A percentile compares a stretch with the other conserved stretches of the same genome.
Evolutionary conservation across 2,888 invertebrate genomes (phyloP).

Genomic region (Drosophila kanekoi): DNA sequence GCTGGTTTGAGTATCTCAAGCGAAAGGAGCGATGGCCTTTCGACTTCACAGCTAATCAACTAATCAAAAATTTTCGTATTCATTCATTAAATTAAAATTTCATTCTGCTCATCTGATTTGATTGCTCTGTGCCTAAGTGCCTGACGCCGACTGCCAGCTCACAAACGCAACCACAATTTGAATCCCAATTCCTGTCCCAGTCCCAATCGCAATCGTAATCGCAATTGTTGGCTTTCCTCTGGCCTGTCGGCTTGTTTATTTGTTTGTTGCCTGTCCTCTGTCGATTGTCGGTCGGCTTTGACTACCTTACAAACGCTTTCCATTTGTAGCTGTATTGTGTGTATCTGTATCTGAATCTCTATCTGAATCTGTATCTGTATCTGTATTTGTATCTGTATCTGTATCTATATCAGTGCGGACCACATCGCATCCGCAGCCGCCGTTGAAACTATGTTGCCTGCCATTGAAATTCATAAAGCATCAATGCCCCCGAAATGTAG

Average conservation of each 20-base stretch:
- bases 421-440: conserved; percentile 45
- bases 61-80: conserved; percentile 71
- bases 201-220: conserved; percentile 70
- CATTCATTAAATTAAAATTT: conserved; percentile 80
- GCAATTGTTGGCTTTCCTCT: conserved; percentile 68
- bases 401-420: conserved; percentile 33
- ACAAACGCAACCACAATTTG: conserved; percentile 56
- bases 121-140: conserved; percentile 76
- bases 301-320: conserved; percentile 38
- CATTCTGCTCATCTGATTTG: conserved; percentile 76
- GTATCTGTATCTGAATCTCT: conserved; percentile 34
- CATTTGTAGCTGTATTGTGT: conserved; percentile 26
- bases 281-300: conserved; percentile 49
- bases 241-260: conserved; percentile 59
- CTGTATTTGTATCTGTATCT: conserved; percentile 15
- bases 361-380: conserved; percentile 26
- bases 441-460: conserved; percentile 63
- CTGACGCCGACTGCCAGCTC: conserved; percentile 28
- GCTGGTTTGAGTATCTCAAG: background rate
- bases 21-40: conserved; percentile 12
- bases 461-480: conserved; percentile 79
- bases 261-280: conserved; percentile 50
- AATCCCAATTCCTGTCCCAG: conserved; percentile 50
- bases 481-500: conserved; percentile 41
- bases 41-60: conserved; percentile 67